Percentiles rank a stretch among this genome's conserved stretches.
phyloP scores from a whole-genome alignment of 2,113 vertebrate species.

The Delphinapterus leucas region DNA sequence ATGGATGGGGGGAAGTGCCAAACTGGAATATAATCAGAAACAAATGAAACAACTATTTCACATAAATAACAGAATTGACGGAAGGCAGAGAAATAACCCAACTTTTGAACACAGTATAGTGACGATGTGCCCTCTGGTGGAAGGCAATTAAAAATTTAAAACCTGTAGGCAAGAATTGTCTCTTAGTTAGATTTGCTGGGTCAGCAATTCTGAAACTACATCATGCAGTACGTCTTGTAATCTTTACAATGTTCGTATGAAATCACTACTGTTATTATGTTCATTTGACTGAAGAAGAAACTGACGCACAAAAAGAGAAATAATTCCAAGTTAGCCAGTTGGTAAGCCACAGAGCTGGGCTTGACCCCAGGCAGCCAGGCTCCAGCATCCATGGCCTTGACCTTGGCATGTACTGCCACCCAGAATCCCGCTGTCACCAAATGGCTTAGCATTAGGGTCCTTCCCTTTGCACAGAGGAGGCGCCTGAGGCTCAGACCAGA shows the following conservation, averaged over 20 bases:
- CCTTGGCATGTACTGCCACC: rapidly evolving
- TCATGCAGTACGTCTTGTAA: neutral
- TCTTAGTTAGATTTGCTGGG: neutral
- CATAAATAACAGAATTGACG: neutral
- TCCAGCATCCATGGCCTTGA: neutral
- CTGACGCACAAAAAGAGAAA: neutral
- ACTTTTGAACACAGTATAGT: neutral
- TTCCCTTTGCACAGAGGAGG: neutral
- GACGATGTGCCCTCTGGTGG: neutral
- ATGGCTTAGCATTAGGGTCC: neutral
- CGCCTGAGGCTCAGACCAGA: neutral
- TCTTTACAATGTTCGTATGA: neutral
- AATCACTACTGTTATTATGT: too few species aligned
- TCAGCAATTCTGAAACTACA: neutral
- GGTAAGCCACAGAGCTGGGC: neutral
- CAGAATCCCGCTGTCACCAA: neutral
- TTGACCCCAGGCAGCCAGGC: neutral
- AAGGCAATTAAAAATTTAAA: neutral
- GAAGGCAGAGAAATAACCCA: neutral
- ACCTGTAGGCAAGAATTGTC: neutral
- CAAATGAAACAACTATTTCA: neutral
- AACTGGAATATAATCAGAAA: neutral
- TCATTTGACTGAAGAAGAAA: neutral
- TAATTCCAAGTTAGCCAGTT: neutral
- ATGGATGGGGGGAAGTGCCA: neutral